Conservation (phyloP, 2,888 invertebrate species). For the Melanotus villosus region DNA sequence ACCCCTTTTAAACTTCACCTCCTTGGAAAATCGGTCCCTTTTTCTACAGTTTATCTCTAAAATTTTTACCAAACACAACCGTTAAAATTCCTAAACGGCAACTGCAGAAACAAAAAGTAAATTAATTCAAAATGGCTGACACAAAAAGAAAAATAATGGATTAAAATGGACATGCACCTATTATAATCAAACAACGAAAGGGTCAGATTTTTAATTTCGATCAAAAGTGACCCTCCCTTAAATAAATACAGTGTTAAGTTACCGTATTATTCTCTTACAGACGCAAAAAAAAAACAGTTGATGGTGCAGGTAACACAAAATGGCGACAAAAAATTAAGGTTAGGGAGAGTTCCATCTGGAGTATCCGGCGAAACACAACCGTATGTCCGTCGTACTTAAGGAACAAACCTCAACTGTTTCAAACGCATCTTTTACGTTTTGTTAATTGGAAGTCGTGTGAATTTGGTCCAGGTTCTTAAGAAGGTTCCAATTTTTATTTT, state of each 20-base stretch:
- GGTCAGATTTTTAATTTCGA: constrained; percentile 52
- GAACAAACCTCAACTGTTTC: background rate
- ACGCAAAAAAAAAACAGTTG: constrained; percentile 34
- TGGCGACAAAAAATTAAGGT: constrained; percentile 47
- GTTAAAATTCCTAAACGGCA: constrained; percentile 1
- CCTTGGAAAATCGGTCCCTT: too few relatives aligned
- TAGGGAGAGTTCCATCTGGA: constrained; percentile 22
- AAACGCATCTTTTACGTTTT: background rate
- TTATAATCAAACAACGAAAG: constrained; percentile 26
- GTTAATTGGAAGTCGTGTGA: constrained; percentile 42
- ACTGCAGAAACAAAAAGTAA: constrained; percentile 8
- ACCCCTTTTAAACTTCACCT: background rate
- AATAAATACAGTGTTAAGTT: constrained; percentile 53
- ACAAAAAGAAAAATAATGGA: background rate
- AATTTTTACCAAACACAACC: too few relatives aligned
- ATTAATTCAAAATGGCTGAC: constrained; percentile 34
- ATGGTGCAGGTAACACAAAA: constrained; percentile 46
- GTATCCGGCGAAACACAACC: constrained; percentile 15
- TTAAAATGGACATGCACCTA: constrained; percentile 28
- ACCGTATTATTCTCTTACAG: constrained; percentile 43
- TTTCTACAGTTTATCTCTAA: too few relatives aligned
- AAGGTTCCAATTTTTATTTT: constrained; percentile 36
- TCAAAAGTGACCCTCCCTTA: constrained; percentile 50
- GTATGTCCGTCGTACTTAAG: background rate
- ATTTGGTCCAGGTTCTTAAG: constrained; percentile 30